Evolutionary conservation across 2,113 vertebrate genomes (phyloP).

Genomic region (Globicephala melas): DNA sequence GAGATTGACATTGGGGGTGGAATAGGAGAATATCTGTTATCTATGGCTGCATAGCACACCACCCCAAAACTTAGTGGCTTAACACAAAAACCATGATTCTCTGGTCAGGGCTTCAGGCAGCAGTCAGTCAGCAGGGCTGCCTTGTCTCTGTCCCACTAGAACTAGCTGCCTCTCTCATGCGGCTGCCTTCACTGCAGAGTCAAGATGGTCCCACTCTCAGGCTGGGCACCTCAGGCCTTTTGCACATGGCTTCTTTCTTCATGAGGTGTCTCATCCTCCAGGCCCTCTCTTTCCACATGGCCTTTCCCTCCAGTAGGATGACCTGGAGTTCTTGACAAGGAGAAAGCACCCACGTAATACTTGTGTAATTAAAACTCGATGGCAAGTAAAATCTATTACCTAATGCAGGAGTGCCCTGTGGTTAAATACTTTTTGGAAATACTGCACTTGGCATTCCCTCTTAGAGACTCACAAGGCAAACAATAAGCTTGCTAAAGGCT

Average conservation of each 20-base stretch:
- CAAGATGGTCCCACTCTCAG: not conserved
- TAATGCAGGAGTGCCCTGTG: not conserved
- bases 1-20: not conserved
- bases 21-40: not conserved
- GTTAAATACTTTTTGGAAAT: not conserved
- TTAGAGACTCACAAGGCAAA: not conserved
- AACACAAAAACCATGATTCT: not conserved
- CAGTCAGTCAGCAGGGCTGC: not conserved
- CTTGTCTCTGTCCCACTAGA: not conserved
- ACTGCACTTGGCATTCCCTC: not conserved
- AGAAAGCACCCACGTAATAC: not conserved
- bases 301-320: not conserved
- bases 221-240: not conserved
- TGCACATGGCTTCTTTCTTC: not conserved
- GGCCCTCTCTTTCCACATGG: not conserved
- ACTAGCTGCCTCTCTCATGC: not conserved
- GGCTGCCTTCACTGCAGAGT: not conserved
- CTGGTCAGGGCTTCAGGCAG: not conserved
- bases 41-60: not conserved
- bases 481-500: not conserved
- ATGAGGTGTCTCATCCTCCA: not conserved
- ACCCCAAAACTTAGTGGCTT: not conserved
- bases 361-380: not conserved
- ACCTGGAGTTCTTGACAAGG: not conserved
- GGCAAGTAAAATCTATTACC: not conserved